Evolutionary conservation across 2,113 vertebrate species (phyloP).

Genomic region (Thalassoma bifasciatum): DNA sequence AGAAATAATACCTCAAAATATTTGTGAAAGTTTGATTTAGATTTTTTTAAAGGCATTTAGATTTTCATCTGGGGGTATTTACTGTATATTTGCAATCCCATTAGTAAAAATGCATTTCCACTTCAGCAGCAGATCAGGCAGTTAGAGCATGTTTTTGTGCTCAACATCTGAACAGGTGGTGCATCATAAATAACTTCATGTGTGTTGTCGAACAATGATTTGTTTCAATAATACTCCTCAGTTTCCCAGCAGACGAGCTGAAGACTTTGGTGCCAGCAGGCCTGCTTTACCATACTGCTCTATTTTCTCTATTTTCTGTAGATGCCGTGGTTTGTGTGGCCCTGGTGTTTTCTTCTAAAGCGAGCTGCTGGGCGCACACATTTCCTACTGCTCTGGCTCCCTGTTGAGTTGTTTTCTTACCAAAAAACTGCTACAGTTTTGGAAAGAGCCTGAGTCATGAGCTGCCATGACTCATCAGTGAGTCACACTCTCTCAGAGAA

Average conservation of each 20-base stretch:
- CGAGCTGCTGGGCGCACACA: slow-evolving; percentile 7
- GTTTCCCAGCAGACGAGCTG: slow-evolving; percentile 8
- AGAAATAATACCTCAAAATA: no score
- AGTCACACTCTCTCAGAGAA: slow-evolving; percentile 20
- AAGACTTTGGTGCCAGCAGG: background rate
- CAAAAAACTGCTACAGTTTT: slow-evolving; percentile 1
- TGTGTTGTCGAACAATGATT: background rate
- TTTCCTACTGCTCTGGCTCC: slow-evolving; percentile 2
- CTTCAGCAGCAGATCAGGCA: no score
- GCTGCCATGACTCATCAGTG: slow-evolving; percentile 42
- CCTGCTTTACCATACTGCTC: background rate
- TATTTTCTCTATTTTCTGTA: slow-evolving; percentile 12
- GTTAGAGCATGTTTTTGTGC: no score
- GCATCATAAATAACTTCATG: no score
- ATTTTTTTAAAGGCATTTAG: no score
- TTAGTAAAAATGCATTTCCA: no score
- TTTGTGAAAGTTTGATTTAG: no score
- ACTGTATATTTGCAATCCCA: no score
- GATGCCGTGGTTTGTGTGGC: slow-evolving; percentile 24
- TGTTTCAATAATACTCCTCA: slow-evolving; percentile 10
- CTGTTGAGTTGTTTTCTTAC: slow-evolving; percentile 11
- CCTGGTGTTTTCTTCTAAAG: background rate
- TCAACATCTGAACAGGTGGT: no score
- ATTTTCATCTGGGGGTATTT: no score
- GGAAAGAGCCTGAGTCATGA: slow-evolving; percentile 48